Base-by-base conservation (phyloP, 2,888 invertebrate species). In the Biston betularia region DNA sequence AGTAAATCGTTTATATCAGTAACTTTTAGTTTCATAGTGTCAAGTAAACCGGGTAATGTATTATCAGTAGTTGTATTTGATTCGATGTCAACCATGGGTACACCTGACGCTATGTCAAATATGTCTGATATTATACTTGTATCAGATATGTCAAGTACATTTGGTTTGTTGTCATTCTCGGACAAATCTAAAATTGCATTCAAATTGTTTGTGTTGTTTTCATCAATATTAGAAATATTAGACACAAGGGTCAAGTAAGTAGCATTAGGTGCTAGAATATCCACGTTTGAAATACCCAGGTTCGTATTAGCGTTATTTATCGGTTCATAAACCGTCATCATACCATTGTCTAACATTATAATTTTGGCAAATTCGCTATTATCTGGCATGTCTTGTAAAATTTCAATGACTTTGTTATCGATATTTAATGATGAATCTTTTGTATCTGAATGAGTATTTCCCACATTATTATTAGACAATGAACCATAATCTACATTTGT, bases 1-100 rank as follows among this genome's bases (percentile, higher is more conserved):
- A 35, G 8, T 15, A 45, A 24, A 4, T 35, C 44, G 1, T 60
- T 52, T 45, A 15, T 24, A 44, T 44, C 34, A 46, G 54, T n/a
- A 14, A 40, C 40, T 4, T 61, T 14, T 12, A 45, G 44, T 60
- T 48, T 44, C 15, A 24, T 35, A n/a, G 15, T 35, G 42, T 61
- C 38, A 61, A n/a, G 12, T 11, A 46, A 2, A 0, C 9, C 46
- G 9, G 14, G 50, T 44, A 44, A 2, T 10, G 50, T 9, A 12
- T 53, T 34, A 34, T 12, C n/a, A 14, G 14, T 11, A 14, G n/a
- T 14, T 14, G 6, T n/a, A 14, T 45, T 14, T 14, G 12, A n/a
- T 45, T 7, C 6, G 5, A 15, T 4, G 15, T 15, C 46, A 15
- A 46, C 15, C 8, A 15, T 9, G 46, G 15, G 15, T 15, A 15